These are phyloP conservation scores for Boulengeromyrus knoepffleri DNA, from an alignment of 2,113 vertebrate genomes.

Conservation along the genomic window DNA sequence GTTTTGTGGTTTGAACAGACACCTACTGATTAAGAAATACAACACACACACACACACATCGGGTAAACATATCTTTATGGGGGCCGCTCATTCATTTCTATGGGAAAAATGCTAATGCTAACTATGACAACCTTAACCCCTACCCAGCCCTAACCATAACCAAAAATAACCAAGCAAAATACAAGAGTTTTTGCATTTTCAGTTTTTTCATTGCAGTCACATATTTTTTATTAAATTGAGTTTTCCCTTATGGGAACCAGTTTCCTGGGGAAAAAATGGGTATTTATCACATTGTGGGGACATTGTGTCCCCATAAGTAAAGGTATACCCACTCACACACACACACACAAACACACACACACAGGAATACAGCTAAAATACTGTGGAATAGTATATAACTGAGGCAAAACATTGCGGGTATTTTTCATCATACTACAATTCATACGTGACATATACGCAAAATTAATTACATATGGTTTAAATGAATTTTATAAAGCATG, in stretches of 20 bases:
- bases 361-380: background rate
- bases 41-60: background rate
- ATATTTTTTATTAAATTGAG: too few species aligned
- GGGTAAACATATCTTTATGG: too few species aligned
- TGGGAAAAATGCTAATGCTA: too few species aligned
- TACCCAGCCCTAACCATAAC: background rate
- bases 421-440: background rate
- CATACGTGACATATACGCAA: background rate
- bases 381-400: background rate
- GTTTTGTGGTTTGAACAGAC: conserved; percentile 28
- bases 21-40: background rate
- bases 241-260: too few species aligned
- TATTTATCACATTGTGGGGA: background rate
- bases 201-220: too few species aligned
- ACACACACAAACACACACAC: background rate
- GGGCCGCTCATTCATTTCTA: too few species aligned
- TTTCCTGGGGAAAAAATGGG: background rate
- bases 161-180: background rate
- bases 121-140: background rate
- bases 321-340: too few species aligned
- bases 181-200: too few species aligned
- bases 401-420: background rate
- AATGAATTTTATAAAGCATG: background rate
- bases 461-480: background rate
- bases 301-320: background rate